Conservation (phyloP, 2,797 vertebrate genomes). For the Streptopelia turtur region DNA sequence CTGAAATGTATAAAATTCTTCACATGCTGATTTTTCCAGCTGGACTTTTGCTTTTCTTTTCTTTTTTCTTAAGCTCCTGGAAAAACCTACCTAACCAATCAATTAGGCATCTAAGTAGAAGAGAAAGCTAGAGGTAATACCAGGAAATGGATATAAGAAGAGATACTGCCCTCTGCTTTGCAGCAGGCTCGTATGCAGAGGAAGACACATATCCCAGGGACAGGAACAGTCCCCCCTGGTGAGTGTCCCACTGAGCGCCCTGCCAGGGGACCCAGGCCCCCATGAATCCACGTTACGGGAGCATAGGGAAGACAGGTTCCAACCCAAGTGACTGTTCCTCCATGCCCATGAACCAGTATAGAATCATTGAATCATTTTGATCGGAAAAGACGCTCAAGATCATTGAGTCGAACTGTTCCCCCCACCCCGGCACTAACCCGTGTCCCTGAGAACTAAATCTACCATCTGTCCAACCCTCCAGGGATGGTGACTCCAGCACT, state of each 20-base stretch:
- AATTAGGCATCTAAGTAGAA: background rate
- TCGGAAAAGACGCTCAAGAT: too few species aligned
- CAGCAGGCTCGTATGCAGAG: background rate
- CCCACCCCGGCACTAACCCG: too few species aligned
- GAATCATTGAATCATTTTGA: too few species aligned
- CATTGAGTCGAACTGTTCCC: too few species aligned
- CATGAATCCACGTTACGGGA: fast-evolving
- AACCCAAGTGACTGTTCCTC: background rate
- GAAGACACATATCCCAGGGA: background rate
- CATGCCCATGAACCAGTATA: background rate
- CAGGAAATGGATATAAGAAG: background rate
- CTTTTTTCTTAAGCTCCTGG: background rate
- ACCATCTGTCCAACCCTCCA: too few species aligned
- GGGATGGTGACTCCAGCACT: too few species aligned
- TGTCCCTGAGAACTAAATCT: too few species aligned
- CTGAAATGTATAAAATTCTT: background rate
- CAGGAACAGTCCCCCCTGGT: background rate
- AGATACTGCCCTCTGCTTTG: background rate
- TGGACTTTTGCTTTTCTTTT: background rate
- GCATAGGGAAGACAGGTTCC: background rate
- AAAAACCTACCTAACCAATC: background rate
- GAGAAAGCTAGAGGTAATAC: background rate
- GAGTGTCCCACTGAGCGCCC: background rate
- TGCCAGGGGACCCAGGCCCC: background rate
- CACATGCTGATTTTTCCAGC: background rate